These are phyloP conservation scores for Pantherophis vulpinus DNA, from an alignment of 2,797 vertebrate species.

Conservation along the genomic window DNA sequence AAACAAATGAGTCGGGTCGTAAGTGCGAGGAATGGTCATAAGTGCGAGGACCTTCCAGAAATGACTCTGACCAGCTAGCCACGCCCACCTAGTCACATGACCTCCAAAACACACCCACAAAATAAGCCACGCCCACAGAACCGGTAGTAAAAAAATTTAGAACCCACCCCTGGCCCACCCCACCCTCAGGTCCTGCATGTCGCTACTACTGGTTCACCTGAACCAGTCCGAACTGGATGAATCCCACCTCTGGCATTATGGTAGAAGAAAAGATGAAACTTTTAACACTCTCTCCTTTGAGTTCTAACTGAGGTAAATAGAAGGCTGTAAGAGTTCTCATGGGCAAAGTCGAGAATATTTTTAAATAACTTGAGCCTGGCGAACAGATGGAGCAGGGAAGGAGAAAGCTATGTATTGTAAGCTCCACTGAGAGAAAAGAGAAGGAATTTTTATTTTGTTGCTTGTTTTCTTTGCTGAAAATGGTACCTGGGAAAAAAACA, in stretches of 20 bases:
- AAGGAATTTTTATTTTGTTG: constrained; percentile 41
- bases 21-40: too few relatives aligned
- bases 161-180: too few relatives aligned
- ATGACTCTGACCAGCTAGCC: too few relatives aligned
- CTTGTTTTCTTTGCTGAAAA: constrained; percentile 59
- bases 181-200: too few relatives aligned
- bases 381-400: constrained; percentile 67
- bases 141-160: too few relatives aligned
- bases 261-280: constrained; percentile 33
- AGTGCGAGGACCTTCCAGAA: too few relatives aligned
- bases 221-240: too few relatives aligned
- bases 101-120: too few relatives aligned
- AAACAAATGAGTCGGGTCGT: too few relatives aligned
- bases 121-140: too few relatives aligned
- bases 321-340: constrained; percentile 55
- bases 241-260: not conserved
- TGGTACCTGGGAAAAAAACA: constrained; percentile 50
- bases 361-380: constrained; percentile 59
- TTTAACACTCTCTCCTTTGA: constrained; percentile 23
- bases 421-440: constrained; percentile 55
- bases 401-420: constrained; percentile 55
- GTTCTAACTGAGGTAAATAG: constrained; percentile 55
- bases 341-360: constrained; percentile 48
- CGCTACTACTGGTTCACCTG: too few relatives aligned
- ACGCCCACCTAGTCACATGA: too few relatives aligned